Conservation (phyloP, 2,113 vertebrate genomes). For the Tyrannus savana region DNA sequence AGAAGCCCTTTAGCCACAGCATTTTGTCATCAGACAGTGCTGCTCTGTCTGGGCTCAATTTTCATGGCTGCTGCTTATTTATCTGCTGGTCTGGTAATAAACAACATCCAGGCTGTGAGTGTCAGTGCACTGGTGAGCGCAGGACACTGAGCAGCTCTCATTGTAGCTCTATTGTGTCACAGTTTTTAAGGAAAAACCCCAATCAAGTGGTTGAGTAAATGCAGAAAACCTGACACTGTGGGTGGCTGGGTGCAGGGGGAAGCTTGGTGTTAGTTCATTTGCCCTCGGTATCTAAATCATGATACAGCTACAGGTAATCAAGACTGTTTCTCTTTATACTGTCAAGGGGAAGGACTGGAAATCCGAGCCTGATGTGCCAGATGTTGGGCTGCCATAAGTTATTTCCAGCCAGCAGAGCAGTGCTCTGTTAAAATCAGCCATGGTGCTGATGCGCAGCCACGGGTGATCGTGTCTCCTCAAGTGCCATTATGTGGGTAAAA, state of each 20-base stretch:
- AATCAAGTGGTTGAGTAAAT: neutral
- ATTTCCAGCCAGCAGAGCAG: neutral
- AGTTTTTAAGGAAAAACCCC: neutral
- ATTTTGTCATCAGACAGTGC: neutral
- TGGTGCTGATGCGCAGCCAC: accelerated
- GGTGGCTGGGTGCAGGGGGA: neutral
- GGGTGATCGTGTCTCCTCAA: neutral
- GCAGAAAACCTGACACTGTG: neutral
- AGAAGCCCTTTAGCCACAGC: neutral
- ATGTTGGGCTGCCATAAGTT: neutral
- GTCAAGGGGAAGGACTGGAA: neutral
- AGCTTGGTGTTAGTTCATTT: neutral
- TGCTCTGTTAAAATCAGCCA: neutral
- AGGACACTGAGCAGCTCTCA: neutral
- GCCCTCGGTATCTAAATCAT: neutral
- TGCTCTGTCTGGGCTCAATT: neutral
- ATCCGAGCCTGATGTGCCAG: neutral
- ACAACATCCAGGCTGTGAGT: neutral
- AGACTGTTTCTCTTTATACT: neutral
- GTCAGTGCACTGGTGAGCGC: neutral
- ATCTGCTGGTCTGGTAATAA: neutral
- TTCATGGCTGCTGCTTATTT: neutral
- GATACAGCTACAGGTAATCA: neutral
- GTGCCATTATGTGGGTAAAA: neutral
- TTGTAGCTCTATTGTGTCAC: neutral